These are phyloP conservation scores for Ammospiza maritima DNA, from an alignment of 2,797 vertebrate genomes.

Conservation along the genomic window DNA sequence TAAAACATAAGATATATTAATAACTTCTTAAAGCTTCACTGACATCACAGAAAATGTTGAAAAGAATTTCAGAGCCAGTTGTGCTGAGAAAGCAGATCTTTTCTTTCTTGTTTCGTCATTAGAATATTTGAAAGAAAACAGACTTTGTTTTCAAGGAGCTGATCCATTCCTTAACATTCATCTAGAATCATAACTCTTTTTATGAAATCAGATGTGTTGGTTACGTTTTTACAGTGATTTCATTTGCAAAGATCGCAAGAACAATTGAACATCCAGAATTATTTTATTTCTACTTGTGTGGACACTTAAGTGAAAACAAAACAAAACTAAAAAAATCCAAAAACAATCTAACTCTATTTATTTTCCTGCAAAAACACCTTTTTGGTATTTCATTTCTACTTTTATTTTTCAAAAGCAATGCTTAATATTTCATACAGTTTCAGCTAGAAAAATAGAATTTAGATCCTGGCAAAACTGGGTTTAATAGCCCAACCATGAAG, in stretches of 20 bases:
- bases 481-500: neutral
- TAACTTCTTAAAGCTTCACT: neutral
- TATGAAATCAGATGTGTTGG: neutral
- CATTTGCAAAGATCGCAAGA: neutral
- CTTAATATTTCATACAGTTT: neutral
- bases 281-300: neutral
- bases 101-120: neutral
- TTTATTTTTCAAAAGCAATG: neutral
- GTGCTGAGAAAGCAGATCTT: neutral
- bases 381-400: neutral
- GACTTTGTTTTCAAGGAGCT: neutral
- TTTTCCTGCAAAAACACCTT: neutral
- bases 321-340: neutral
- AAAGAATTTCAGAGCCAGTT: neutral
- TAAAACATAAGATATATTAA: neutral
- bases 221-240: neutral
- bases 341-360: neutral
- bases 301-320: neutral
- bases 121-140: conserved; percentile 13
- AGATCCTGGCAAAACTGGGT: neutral
- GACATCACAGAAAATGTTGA: neutral
- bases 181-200: neutral
- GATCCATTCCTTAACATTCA: neutral
- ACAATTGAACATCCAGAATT: neutral
- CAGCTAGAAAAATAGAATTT: neutral